These are phyloP conservation scores for Galemys pyrenaicus DNA, from an alignment of 2,113 vertebrate genomes.

Conservation along the genomic window DNA sequence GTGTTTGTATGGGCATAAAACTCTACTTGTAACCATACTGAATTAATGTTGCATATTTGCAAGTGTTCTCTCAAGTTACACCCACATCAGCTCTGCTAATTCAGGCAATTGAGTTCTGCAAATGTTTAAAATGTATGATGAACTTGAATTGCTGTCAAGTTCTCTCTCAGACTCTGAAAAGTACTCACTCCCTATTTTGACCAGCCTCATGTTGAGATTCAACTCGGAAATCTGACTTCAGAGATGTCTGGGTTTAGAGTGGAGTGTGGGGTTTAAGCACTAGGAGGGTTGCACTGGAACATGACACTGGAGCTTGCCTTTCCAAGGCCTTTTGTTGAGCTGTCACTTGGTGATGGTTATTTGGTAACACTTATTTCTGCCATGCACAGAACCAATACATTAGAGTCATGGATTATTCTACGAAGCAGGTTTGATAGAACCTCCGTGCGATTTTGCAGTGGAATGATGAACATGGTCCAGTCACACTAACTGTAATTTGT, in stretches of 20 bases:
- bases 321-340: not conserved
- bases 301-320: not conserved
- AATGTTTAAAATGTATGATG: not conserved
- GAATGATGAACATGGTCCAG: not conserved
- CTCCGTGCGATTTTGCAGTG: not conserved
- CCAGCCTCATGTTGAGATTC: conserved; percentile 23
- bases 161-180: not conserved
- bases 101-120: not conserved
- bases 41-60: not conserved
- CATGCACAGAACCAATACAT: not conserved
- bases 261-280: not conserved
- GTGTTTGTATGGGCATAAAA: not conserved
- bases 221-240: conserved; percentile 36
- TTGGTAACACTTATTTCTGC: not conserved
- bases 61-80: not conserved
- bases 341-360: not conserved
- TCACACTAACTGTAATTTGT: not conserved
- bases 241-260: not conserved
- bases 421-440: not conserved
- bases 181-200: not conserved
- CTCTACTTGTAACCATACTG: not conserved
- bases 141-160: not conserved
- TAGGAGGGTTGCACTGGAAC: not conserved
- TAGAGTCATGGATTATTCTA: conserved; percentile 5
- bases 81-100: not conserved